Conservation (phyloP, 2,113 vertebrate species). For the Dolichotis patagonum region DNA sequence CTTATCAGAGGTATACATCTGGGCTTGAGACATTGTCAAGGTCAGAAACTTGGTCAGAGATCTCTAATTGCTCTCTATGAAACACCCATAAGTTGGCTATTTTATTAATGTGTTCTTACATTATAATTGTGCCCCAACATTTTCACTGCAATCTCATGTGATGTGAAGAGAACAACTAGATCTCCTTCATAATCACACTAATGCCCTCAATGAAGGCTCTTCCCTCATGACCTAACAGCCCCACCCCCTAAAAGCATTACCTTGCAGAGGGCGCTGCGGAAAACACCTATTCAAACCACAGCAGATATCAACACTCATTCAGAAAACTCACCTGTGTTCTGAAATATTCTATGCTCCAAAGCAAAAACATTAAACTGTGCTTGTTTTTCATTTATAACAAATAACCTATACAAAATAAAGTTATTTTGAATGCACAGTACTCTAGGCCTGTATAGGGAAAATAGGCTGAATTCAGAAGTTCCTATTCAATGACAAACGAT, state of each 20-base stretch:
- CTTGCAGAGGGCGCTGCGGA: no score
- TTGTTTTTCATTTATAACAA: not conserved
- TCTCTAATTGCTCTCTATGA: no score
- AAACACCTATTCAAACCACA: not conserved
- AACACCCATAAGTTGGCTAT: no score
- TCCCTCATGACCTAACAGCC: not conserved
- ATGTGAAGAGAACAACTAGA: not conserved
- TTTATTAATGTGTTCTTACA: no score
- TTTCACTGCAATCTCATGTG: not conserved
- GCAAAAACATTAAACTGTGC: not conserved
- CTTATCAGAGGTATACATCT: no score
- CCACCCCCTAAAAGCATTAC: not conserved
- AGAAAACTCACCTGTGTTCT: not conserved
- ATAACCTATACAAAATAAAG: not conserved
- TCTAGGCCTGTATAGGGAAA: not conserved
- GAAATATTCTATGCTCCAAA: not conserved
- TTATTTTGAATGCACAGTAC: not conserved
- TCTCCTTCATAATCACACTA: not conserved
- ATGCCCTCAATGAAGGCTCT: not conserved
- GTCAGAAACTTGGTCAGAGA: no score
- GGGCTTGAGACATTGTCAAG: no score
- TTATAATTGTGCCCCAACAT: no score
- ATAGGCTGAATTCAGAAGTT: not conserved
- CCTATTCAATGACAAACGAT: not conserved
- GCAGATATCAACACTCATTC: not conserved